Evolutionary conservation across 2,888 invertebrate species (phyloP), one percentile per base, ranked within the genome.

Genomic region (Phrixothrix hirtus): DNA sequence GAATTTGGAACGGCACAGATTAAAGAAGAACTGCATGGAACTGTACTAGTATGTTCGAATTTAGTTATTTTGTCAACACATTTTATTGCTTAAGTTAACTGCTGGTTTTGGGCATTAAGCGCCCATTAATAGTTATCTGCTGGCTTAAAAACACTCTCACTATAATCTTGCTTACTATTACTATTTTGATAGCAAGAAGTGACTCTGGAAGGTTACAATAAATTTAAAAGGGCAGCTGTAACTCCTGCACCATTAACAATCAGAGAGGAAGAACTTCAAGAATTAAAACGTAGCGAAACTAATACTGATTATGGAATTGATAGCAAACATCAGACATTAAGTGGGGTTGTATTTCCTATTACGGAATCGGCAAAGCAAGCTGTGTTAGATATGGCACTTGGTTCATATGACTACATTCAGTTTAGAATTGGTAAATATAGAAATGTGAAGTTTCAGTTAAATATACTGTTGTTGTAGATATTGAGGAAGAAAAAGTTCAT

Each of bases 1-100:
- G 95, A 97, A 74, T 99, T 99, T 76, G 98, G 98, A 0, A 88
- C 92, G 2, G 88, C 92, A 0, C 90, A 92, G 66, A 95, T 99
- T 51, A 90, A 90, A 66, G 93, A 96, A 73, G 99, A 99, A 77
- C 77, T 95, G 65, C 96, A 96, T 78, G 95, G 92, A 15, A 95
- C 95, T 9, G 78, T 79, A 16, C 75, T 81, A 75, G 89, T 89
- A 78, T 4, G 29, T 29, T 27, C 2, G 9, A 6, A n/a, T 35
- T 32, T 11, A 11, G 14, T 12, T 32, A 29, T n/a, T 32, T 5
- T 12, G n/a, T n/a, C n/a, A n/a, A n/a, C n/a, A n/a, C n/a, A n/a
- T n/a, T n/a, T n/a, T n/a, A n/a, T n/a, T n/a, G n/a, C n/a, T n/a
- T n/a, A n/a, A n/a, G n/a, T n/a, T n/a, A n/a, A n/a, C n/a, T n/a